phyloP scores from a whole-genome alignment of 2,888 invertebrate genomes.

The Meliscaeva auricollis region DNA sequence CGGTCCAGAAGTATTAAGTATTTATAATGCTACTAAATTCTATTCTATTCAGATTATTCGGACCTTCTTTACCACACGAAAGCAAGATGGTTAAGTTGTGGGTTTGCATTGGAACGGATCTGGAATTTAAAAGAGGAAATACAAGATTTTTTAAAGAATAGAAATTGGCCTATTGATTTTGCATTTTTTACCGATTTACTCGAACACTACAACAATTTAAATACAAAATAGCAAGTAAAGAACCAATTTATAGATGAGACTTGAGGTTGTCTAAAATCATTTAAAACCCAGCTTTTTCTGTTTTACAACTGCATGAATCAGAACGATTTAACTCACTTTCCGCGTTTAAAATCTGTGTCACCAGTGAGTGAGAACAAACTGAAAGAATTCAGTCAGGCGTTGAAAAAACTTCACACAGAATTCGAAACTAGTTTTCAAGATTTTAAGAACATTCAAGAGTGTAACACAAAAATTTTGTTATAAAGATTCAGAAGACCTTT shows the following conservation, averaged over 20 bases:
- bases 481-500: too few relatives aligned
- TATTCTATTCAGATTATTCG: too few relatives aligned
- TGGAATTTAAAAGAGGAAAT: slow-evolving; percentile 6
- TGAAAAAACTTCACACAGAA: slow-evolving; percentile 8
- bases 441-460: too few relatives aligned
- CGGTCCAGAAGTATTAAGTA: too few relatives aligned
- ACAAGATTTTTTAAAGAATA: slow-evolving; percentile 5
- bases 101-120: neutral
- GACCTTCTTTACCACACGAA: too few relatives aligned
- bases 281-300: neutral
- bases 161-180: neutral
- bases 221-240: neutral
- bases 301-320: neutral
- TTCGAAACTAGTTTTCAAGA: neutral
- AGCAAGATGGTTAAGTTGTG: too few relatives aligned
- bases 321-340: neutral
- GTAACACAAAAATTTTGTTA: too few relatives aligned
- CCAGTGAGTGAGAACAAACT: neutral
- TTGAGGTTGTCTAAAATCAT: neutral
- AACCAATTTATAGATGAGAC: too few relatives aligned
- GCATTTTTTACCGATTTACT: slow-evolving; percentile 1
- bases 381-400: too few relatives aligned
- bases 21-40: too few relatives aligned
- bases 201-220: slow-evolving; percentile 7
- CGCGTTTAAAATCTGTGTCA: neutral